Base-by-base conservation (phyloP, 2,113 vertebrate species). In the Gobius niger region DNA sequence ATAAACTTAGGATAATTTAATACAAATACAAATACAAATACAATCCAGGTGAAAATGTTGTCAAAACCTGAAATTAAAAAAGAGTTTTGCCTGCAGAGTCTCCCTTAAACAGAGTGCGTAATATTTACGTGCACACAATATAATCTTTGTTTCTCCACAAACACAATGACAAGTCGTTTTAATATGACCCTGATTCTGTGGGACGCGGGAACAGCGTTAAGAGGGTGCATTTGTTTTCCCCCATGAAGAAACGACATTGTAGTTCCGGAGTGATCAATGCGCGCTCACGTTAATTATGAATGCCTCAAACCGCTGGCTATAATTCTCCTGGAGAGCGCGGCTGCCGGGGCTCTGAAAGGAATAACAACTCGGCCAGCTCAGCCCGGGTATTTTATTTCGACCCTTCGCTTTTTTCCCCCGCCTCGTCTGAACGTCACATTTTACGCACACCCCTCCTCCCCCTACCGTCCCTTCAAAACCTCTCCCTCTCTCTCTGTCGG, bases 241-340 rank as follows among this genome's bases (percentile, higher is more conserved):
- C 24, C 24, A 34, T 34, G 70, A 84, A 82, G 59, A 67, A 81
- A 67, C 56, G n/a, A 11, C 65, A 47, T 68, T 2, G 19, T 44
- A 42, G 5, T 2, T 56, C 24, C 63, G 44, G 11, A 56, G 47
- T 68, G 72, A 59, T 70, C 47, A 54, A 0, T 50, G 56, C n/a
- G 49, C 66, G 14, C 40, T 51, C 40, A 60, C 77, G 53, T 67
- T n/a, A 78, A 51, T 67, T 65, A 67, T 69, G 44, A 75, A 73
- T 56, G 51, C 19, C 42, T 51, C 40, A 14, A 46, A 18, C 52
- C 60, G 61, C 54, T 61, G 61, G 56, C 7, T 62, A 67, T 63
- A 54, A 61, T 56, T 10, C 63, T 76, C 60, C 56, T 7, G 18
- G 18, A 63, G 70, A 47, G 16, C 8, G 51, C 51, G 51, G 24